Evolutionary conservation across 2,113 vertebrate genomes (phyloP).

Genomic region (Pomatorhinus ruficollis): DNA sequence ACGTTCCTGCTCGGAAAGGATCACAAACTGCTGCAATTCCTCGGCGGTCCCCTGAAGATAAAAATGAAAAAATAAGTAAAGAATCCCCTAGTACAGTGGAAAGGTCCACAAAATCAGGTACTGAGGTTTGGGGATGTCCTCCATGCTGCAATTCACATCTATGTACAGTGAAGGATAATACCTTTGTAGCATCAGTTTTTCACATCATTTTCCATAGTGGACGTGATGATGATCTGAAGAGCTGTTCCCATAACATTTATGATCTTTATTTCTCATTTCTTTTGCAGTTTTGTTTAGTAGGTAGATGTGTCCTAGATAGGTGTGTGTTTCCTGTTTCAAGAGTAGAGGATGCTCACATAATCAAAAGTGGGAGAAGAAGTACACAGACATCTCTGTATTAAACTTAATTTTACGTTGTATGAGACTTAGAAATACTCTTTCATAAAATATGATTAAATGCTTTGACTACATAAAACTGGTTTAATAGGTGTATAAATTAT

Average conservation of each 20-base stretch:
- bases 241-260: background rate
- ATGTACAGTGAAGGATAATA: background rate
- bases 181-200: background rate
- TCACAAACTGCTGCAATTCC: slow-evolving; percentile 63
- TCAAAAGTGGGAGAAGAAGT: background rate
- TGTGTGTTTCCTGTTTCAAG: background rate
- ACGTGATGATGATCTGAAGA: background rate
- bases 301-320: background rate
- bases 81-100: slow-evolving; percentile 68
- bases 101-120: slow-evolving; percentile 75
- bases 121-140: background rate
- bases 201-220: background rate
- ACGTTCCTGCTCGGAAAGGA: slow-evolving; percentile 72
- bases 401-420: background rate
- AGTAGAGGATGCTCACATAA: background rate
- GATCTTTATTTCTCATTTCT: background rate
- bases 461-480: background rate
- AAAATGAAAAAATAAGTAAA: slow-evolving; percentile 75
- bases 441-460: background rate
- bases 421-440: background rate
- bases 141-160: background rate
- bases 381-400: background rate
- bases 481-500: background rate
- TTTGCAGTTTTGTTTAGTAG: background rate
- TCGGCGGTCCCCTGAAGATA: slow-evolving; percentile 76